Evolutionary conservation across 2,113 vertebrate genomes (phyloP), one percentile per base, ranked within the genome.

Genomic region (Trematocara variabile): DNA sequence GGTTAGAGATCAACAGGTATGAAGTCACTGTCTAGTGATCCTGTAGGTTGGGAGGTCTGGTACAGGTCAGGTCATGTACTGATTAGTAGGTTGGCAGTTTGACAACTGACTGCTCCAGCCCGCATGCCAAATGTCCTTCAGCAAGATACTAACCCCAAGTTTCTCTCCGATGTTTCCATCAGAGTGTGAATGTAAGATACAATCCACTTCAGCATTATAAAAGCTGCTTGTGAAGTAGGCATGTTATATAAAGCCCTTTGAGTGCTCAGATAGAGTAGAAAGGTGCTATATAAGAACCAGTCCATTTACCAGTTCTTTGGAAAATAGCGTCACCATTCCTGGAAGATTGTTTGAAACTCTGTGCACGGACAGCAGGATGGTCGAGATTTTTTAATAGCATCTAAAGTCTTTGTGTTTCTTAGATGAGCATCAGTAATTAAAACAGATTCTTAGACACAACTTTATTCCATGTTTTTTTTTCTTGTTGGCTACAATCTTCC

Each of bases 181-280:
- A 20, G 58, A 12, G 33, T 63, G 18, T 63, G 33, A 63, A 63
- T 37, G 58, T 63, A 37, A 63, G 18, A 63, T 63, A 37, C 33
- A 63, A 65, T 63, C 33, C 9, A 63, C 18, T 37, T 63, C 33
- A 65, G 60, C 60, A 37, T 20, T 12, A 12, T 20, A 65, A 65
- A 5, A 65, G 18, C 18, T 37, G 18, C 10, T 37, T 65, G 33
- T 65, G 60, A 65, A 65, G 10, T 18, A 37, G 18, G 33, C 10
- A 37, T 65, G 60, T 2, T 65, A 33, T 37, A 34, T 34, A 65
- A 37, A 65, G 18, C 60, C 58, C 60, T 65, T 37, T 37, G 33
- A 37, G 60, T 65, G 60, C 60, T 65, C 33, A 65, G 33, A 4
- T 20, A 65, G 33, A 65, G 60, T 65, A 65, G 60, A 37, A 65